Evolutionary conservation across 2,888 invertebrate genomes (phyloP).

Genomic region (Limenitis camilla): DNA sequence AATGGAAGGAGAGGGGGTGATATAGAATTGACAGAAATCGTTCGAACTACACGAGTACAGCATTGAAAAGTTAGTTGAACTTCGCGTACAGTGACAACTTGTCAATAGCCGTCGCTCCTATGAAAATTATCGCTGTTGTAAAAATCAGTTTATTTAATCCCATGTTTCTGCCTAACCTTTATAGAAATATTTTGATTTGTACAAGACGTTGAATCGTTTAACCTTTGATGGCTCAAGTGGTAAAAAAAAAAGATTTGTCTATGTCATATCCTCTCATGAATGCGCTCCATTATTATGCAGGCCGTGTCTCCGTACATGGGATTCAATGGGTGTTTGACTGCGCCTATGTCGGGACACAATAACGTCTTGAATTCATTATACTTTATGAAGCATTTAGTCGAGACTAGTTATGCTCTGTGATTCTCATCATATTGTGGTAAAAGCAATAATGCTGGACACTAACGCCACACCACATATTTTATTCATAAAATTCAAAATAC

Average conservation of each 20-base stretch:
- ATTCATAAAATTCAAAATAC: no score
- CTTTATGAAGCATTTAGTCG: constrained; percentile 5
- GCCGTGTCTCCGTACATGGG: constrained; percentile 12
- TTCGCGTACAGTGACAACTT: no score
- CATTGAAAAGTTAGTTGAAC: no score
- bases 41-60: no score
- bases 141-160: no score
- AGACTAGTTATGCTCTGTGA: background rate
- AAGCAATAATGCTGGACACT: no score
- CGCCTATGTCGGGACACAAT: constrained; percentile 17
- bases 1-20: background rate
- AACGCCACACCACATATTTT: no score
- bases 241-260: constrained; percentile 17
- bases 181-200: background rate
- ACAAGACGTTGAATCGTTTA: background rate
- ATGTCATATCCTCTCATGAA: constrained; percentile 24
- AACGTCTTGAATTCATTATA: constrained; percentile 18
- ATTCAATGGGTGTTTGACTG: constrained; percentile 10
- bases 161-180: no score
- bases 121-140: no score
- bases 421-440: background rate
- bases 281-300: constrained; percentile 23
- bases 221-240: constrained; percentile 8
- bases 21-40: no score
- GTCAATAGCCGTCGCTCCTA: no score